Evolutionary conservation across 1,140 invertebrate genomes (phyloP), one percentile per base, ranked within the genome.

Genomic region (Conus betulinus): DNA sequence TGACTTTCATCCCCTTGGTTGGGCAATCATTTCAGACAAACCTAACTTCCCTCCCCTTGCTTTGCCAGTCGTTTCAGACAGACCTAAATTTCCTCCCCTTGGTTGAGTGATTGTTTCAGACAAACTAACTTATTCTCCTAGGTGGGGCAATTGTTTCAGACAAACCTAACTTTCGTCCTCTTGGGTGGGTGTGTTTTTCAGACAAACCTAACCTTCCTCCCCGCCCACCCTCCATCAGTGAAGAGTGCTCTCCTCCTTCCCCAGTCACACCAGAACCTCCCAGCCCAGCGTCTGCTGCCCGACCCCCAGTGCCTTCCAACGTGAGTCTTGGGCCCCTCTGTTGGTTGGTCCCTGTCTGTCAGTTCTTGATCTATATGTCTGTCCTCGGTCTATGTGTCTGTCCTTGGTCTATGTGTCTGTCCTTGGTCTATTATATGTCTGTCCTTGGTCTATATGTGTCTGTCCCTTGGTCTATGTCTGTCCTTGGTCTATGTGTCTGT

Each of bases 171-270:
- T 3, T 39, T 39, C 39, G 0, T 39, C 39, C 39, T 3, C 39
- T 39, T 60, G 57, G 8, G 1, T 60, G 57, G 6, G 57, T 60
- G 57, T 2, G 1, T 60, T 0, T 60, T 60, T 60, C 6, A 60
- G 55, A 87, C 53, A 67, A 25, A 57, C 85, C 85, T n/a, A 53
- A 79, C 71, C 85, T 79, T 20, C 85, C 85, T 27, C 85, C 85
- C 8, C 85, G 85, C 17, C 85, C 71, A n/a, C 20, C 85, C 85
- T 87, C 85, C 51, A 79, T 79, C 23, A 25, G 20, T 5, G 85
- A 79, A 10, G 85, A 87, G 11, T 20, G 20, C 6, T 57, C 85
- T 25, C 85, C 85, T 4, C 52, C 27, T 7, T 87, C 85, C 17
- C 85, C 85, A 8, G n/a, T 4, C 85, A 87, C 67, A 5, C 85